Percentiles rank a stretch among this genome's conserved stretches.
These are phyloP conservation scores for Telmatochromis sp. DNA, from an alignment of 2,113 vertebrate species.

Conservation along the genomic window DNA sequence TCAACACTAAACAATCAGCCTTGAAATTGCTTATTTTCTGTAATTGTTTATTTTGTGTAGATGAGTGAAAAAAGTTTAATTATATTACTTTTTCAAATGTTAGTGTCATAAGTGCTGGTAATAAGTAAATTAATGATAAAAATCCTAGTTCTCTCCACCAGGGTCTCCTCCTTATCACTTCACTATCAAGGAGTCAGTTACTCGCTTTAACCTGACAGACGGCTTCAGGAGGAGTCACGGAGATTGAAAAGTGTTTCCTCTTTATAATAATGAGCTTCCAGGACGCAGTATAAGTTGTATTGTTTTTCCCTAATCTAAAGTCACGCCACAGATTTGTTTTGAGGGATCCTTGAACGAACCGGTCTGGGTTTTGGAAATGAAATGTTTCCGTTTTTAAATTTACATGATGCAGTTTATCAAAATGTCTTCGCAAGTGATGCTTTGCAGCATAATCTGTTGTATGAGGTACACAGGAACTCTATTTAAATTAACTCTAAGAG, in stretches of 20 bases:
- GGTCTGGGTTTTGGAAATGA: not conserved
- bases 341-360: fast-evolving
- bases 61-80: not conserved
- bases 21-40: not conserved
- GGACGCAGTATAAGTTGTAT: not conserved
- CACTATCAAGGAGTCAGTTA: not conserved
- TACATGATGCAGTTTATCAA: not conserved
- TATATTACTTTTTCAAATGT: not conserved
- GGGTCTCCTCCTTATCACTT: not conserved
- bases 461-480: not conserved
- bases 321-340: not conserved
- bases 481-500: not conserved
- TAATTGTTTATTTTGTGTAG: not conserved
- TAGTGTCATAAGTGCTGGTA: not conserved
- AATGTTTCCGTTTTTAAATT: not conserved
- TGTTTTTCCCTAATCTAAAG: not conserved
- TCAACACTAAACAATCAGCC: not conserved
- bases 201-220: not conserved
- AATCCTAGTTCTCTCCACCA: not conserved
- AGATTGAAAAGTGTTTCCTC: not conserved
- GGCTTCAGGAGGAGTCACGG: not conserved
- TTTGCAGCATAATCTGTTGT: not conserved
- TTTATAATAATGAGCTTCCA: not conserved
- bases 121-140: fast-evolving
- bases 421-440: fast-evolving